These are phyloP conservation scores for Hirtodrosophila alboralis DNA, from an alignment of 2,888 invertebrate genomes.

Conservation along the genomic window DNA sequence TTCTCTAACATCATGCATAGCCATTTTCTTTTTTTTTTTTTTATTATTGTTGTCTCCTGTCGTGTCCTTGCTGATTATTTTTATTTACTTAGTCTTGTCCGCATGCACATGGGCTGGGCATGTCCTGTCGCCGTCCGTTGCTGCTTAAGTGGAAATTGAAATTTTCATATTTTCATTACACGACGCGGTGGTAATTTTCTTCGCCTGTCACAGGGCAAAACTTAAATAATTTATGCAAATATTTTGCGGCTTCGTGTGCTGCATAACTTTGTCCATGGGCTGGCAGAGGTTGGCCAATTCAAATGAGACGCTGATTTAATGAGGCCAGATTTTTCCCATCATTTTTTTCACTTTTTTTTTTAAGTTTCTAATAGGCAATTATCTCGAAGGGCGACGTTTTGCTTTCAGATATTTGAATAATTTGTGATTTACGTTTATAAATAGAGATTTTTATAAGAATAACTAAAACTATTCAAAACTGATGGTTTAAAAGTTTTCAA, in stretches of 20 bases:
- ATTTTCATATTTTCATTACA: conserved; percentile 76
- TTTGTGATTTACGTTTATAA: not conserved
- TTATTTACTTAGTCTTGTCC: conserved; percentile 72
- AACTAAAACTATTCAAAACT: not conserved
- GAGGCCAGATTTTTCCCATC: conserved; percentile 4
- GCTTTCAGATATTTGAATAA: conserved; percentile 12
- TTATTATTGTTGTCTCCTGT: conserved; percentile 56
- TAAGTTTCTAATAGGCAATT: conserved; percentile 36
- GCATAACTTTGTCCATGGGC: conserved; percentile 58
- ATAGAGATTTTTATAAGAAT: not conserved
- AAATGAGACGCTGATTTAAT: conserved; percentile 33
- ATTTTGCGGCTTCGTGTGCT: conserved; percentile 56
- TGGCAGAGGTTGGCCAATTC: conserved; percentile 58
- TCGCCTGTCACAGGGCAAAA: conserved; percentile 42
- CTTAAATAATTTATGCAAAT: conserved; percentile 75
- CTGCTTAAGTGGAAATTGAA: conserved; percentile 70
- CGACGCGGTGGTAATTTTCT: conserved; percentile 55
- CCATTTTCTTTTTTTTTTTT: no score
- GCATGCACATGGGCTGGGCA: conserved; percentile 18
- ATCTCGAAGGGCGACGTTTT: conserved; percentile 1
- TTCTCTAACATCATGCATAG: conserved; percentile 7
- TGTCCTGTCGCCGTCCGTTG: conserved; percentile 31
- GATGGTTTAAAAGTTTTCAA: not conserved
- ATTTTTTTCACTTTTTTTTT: not conserved
- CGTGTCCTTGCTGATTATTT: conserved; percentile 65